Evolutionary conservation across 2,888 invertebrate species (phyloP), one percentile per base, ranked within the genome.

Genomic region (Chymomyza fuscimana): DNA sequence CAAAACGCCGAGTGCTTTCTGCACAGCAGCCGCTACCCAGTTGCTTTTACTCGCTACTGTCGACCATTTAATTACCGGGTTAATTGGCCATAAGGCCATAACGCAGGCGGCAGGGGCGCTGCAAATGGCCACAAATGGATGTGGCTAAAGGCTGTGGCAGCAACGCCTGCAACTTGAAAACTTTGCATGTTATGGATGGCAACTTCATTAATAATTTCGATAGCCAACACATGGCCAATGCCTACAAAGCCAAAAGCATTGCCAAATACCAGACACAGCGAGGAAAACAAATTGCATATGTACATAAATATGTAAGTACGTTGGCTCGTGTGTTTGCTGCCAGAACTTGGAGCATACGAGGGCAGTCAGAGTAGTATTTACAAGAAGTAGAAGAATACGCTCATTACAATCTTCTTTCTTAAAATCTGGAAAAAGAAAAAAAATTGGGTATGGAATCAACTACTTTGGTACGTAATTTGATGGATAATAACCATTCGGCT

Each of bases 121-220:
- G 63, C 16, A 36, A 56, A 67, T 62, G 46, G 25, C 52, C 46
- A 59, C 46, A 59, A 25, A 22, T 46, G 16, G 60, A 25, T 25
- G 40, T n/a, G 54, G 9, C 29, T 54, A 67, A 19, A 16, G 36
- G n/a, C 29, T 36, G 60, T 29, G 25, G 60, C 60, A 29, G 25
- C 29, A 29, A 16, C 60, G 15, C 29, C 12, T 60, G 32, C 16
- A 32, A n/a, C 6, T 29, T 32, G 40, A 10, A 46, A 46, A 64
- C 52, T 79, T 76, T 73, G 83, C 79, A 76, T 74, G 72, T 65
- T 65, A 29, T 65, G 36, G 52, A 65, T 69, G 76, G 83, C 83
- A 87, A 84, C 84, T 85, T 84, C 86, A 84, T 84, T 85, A 85
- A 86, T 84, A 84, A 87, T 77, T 29, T 22, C 72, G 72, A 76